These are phyloP conservation scores for Tetrax tetrax DNA, from an alignment of 2,113 vertebrate genomes.

Conservation along the genomic window DNA sequence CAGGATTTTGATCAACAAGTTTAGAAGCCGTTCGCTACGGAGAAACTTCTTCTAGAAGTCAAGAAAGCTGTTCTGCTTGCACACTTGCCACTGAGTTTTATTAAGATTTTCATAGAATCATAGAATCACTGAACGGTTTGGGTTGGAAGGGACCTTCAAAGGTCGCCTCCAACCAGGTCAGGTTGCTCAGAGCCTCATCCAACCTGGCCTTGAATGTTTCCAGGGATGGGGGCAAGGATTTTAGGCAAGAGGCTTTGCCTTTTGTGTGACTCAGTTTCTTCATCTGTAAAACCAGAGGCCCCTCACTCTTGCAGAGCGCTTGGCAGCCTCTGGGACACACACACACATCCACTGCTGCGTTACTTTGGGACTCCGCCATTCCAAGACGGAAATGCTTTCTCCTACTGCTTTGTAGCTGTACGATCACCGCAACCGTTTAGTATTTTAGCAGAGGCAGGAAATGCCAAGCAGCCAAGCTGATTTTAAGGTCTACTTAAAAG, in stretches of 20 bases:
- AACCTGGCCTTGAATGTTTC: too few relatives aligned
- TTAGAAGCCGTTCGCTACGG: neutral
- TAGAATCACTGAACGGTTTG: too few relatives aligned
- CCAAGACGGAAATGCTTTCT: neutral
- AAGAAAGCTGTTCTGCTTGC: neutral
- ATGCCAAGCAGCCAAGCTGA: neutral
- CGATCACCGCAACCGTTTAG: neutral
- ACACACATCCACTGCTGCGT: neutral
- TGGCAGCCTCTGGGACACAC: neutral
- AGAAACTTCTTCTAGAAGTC: neutral
- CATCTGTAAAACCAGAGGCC: neutral
- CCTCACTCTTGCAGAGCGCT: neutral
- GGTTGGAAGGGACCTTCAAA: too few relatives aligned
- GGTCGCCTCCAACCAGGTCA: too few relatives aligned
- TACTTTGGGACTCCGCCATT: neutral
- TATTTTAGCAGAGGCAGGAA: neutral
- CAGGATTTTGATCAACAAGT: neutral
- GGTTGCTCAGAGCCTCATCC: too few relatives aligned
- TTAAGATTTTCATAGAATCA: neutral
- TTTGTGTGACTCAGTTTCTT: neutral
- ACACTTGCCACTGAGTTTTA: neutral
- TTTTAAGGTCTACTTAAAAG: neutral
- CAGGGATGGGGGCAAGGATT: neutral
- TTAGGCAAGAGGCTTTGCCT: neutral
- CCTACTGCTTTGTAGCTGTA: neutral